A percentile compares a stretch with the other conserved stretches of the same genome.
These are phyloP conservation scores for Eulemur albifrons DNA, from an alignment of 2,797 vertebrate genomes.

Conservation along the genomic window DNA sequence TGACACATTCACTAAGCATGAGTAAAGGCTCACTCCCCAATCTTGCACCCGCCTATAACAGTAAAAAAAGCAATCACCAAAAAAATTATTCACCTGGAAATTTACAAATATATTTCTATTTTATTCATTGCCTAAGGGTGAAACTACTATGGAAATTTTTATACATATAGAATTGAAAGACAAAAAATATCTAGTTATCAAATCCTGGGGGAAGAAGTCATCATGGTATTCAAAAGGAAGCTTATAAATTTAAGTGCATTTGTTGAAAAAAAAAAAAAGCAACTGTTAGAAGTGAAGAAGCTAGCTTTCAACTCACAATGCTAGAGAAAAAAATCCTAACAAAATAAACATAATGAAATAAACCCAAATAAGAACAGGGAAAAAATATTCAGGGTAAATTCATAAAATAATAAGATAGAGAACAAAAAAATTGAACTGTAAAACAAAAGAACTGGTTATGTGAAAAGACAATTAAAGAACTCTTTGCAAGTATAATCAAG, in stretches of 20 bases:
- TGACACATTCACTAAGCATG: not conserved
- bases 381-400: not conserved
- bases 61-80: not conserved
- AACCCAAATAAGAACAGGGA: not conserved
- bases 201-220: not conserved
- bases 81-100: not conserved
- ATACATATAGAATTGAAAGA: not conserved
- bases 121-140: not conserved
- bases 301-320: not conserved
- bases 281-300: not conserved
- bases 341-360: conserved; percentile 21
- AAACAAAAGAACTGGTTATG: not conserved
- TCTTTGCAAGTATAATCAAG: not conserved
- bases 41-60: not conserved
- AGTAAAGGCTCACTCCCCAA: not conserved
- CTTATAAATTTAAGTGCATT: not conserved
- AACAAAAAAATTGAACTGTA: not conserved
- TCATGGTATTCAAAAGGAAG: not conserved
- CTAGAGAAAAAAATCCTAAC: not conserved
- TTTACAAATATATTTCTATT: not conserved
- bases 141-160: not conserved
- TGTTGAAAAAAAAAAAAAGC: not conserved
- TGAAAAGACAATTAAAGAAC: conserved; percentile 13
- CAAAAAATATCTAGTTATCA: conserved; percentile 9
- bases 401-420: not conserved